These are phyloP conservation scores for Oligia fasciuncula DNA, from an alignment of 2,888 invertebrate species.

Conservation along the genomic window DNA sequence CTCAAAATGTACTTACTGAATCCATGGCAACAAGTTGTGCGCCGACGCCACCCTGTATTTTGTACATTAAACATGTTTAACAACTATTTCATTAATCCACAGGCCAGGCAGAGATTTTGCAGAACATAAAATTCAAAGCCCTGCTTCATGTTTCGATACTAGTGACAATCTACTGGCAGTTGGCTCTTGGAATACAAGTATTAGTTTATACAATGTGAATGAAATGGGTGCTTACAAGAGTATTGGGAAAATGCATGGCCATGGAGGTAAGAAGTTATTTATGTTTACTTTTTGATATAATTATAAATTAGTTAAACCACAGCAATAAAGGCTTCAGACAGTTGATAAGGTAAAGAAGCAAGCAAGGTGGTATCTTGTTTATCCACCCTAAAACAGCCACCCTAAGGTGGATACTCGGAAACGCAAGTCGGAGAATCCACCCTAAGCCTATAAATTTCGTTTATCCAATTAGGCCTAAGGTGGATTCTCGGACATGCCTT, in stretches of 20 bases:
- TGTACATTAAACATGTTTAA: not conserved
- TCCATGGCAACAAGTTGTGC: too few species aligned
- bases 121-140: constrained; percentile 90
- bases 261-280: constrained; percentile 75
- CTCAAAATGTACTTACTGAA: too few species aligned
- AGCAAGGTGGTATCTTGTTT: not conserved
- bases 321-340: not conserved
- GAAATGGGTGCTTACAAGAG: constrained; percentile 88
- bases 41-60: not conserved
- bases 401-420: too few species aligned
- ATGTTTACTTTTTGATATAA: not conserved
- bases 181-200: constrained; percentile 91
- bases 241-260: constrained; percentile 89
- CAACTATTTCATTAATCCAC: constrained; percentile 46
- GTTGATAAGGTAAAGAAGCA: not conserved
- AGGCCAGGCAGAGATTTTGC: constrained; percentile 92
- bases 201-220: constrained; percentile 88
- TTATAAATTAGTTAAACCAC: not conserved
- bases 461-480: too few species aligned
- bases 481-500: too few species aligned
- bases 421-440: too few species aligned
- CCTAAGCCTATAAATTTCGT: too few species aligned
- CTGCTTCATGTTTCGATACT: constrained; percentile 91
- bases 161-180: constrained; percentile 88
- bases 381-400: too few species aligned